These are phyloP conservation scores for Cathartes aura DNA, from an alignment of 2,113 vertebrate genomes.

Conservation along the genomic window DNA sequence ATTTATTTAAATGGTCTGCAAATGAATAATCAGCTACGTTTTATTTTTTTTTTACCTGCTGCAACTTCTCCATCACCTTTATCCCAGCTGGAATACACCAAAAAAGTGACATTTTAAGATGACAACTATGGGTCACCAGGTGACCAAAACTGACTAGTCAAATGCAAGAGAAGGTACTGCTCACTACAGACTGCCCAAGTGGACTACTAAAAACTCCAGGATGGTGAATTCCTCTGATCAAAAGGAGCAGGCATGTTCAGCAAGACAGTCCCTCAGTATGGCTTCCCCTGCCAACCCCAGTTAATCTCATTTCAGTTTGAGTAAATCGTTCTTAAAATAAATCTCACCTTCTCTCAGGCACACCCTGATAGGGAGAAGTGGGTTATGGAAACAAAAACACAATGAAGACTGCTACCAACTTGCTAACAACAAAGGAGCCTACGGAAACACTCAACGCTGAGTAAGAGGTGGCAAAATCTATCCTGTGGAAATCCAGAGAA, in stretches of 20 bases:
- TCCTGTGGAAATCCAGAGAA: background rate
- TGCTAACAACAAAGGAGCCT: background rate
- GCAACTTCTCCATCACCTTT: background rate
- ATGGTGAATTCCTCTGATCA: background rate
- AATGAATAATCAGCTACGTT: background rate
- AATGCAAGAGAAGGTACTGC: background rate
- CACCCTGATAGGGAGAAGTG: background rate
- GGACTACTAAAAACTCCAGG: background rate
- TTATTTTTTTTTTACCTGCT: background rate
- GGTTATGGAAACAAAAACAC: background rate
- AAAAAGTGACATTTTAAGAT: background rate
- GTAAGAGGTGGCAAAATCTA: background rate
- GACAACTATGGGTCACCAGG: background rate
- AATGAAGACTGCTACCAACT: background rate
- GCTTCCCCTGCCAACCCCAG: background rate
- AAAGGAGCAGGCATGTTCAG: background rate
- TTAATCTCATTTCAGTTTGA: background rate
- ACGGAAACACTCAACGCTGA: accelerated
- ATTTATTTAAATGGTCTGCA: background rate
- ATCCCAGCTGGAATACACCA: background rate
- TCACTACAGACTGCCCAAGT: background rate
- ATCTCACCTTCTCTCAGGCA: background rate
- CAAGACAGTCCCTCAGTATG: background rate
- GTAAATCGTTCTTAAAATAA: background rate
- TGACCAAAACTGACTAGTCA: background rate